Conservation (phyloP, 1,140 invertebrate species). For the Laupala kohalensis region DNA sequence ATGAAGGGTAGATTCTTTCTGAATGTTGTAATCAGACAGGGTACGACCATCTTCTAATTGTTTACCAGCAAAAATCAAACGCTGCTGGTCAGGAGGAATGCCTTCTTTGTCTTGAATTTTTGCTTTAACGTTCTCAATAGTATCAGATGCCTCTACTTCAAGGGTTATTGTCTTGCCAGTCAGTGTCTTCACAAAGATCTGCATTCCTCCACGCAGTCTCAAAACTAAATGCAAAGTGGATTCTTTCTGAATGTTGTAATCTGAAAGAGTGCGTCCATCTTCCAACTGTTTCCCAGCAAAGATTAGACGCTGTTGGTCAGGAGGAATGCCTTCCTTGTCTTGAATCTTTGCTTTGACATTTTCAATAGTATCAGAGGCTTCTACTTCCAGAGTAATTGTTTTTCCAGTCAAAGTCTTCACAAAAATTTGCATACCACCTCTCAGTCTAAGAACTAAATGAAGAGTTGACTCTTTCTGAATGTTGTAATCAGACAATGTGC, state of each 20-base stretch:
- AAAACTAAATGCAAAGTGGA: slow-evolving; percentile 66
- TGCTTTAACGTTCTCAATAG: slow-evolving; percentile 90
- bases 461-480: slow-evolving; percentile 49
- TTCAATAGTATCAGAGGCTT: slow-evolving; percentile 80
- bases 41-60: slow-evolving; percentile 70
- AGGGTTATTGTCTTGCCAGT: slow-evolving; percentile 67
- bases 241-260: slow-evolving; percentile 61
- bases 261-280: slow-evolving; percentile 48
- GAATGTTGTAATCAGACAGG: slow-evolving; percentile 73
- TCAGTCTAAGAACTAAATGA: slow-evolving; percentile 49
- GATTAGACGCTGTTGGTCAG: slow-evolving; percentile 38
- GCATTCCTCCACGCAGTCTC: slow-evolving; percentile 51
- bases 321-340: slow-evolving; percentile 66
- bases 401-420: slow-evolving; percentile 61
- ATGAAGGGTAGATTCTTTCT: slow-evolving; percentile 50
- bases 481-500: slow-evolving; percentile 47
- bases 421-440: slow-evolving; percentile 55
- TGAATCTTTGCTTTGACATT: slow-evolving; percentile 92
- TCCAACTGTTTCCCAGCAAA: slow-evolving; percentile 60
- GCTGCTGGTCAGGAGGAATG: slow-evolving; percentile 41
- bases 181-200: slow-evolving; percentile 74
- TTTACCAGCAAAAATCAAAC: slow-evolving; percentile 48
- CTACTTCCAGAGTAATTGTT: slow-evolving; percentile 60
- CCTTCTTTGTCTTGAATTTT: slow-evolving; percentile 86
- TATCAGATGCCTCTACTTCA: slow-evolving; percentile 72